A percentile compares a stretch with the other conserved stretches of the same genome.
Evolutionary conservation across 2,113 vertebrate genomes (phyloP).

Genomic region (Butorides virescens): DNA sequence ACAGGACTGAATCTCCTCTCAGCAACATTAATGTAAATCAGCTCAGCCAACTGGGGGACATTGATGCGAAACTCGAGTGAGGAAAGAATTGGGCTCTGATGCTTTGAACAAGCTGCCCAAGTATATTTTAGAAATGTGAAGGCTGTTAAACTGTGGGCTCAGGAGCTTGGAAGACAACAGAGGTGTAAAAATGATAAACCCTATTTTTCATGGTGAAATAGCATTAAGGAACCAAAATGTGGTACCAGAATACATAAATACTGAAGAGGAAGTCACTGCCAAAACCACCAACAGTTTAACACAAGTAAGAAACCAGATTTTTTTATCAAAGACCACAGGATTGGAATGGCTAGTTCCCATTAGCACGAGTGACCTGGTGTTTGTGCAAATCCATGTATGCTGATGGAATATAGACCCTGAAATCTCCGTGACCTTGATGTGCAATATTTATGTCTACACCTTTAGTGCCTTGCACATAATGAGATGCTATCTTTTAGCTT

Average conservation of each 20-base stretch:
- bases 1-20: not conserved
- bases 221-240: not conserved
- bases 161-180: not conserved
- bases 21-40: not conserved
- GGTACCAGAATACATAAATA: not conserved
- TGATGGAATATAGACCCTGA: conserved; percentile 34
- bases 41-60: not conserved
- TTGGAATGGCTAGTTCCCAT: not conserved
- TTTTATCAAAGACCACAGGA: not conserved
- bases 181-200: not conserved
- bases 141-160: not conserved
- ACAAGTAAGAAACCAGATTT: not conserved
- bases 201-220: not conserved
- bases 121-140: not conserved
- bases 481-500: conserved; percentile 53
- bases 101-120: not conserved
- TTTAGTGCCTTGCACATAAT: conserved; percentile 39
- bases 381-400: conserved; percentile 41
- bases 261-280: not conserved
- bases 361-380: not conserved
- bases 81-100: not conserved
- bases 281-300: not conserved
- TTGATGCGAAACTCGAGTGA: not conserved
- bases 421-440: conserved; percentile 62
- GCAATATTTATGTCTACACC: conserved; percentile 32